These are phyloP conservation scores for Brenthis daphne DNA, from an alignment of 2,888 invertebrate species.

Conservation along the genomic window DNA sequence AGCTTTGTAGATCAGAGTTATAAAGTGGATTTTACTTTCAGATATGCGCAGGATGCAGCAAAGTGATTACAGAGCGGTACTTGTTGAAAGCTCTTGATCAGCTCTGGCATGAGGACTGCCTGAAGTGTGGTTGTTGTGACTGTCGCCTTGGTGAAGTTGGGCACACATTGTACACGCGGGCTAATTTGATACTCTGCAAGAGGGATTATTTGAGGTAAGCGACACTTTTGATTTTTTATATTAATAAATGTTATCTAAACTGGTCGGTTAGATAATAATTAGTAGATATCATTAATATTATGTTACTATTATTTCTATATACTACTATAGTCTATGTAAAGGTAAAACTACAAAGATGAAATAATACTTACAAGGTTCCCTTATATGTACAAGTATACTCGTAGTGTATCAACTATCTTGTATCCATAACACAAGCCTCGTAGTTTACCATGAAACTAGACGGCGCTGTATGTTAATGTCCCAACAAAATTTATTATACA, in stretches of 20 bases:
- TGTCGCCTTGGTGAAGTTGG: conserved; percentile 98
- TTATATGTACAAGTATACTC: no score
- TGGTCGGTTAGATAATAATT: not conserved
- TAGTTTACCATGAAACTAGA: no score
- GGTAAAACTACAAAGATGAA: no score
- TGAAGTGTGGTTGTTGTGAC: conserved; percentile 98
- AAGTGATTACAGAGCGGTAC: conserved; percentile 95
- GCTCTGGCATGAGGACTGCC: conserved; percentile 98
- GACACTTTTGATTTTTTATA: not conserved
- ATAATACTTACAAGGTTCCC: no score
- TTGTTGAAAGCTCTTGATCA: conserved; percentile 95
- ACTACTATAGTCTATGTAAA: no score
- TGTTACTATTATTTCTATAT: not conserved
- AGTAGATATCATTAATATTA: no score
- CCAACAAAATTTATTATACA: no score
- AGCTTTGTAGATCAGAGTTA: not conserved
- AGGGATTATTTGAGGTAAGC: conserved; percentile 95
- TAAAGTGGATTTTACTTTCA: conserved; percentile 56
- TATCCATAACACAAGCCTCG: no score
- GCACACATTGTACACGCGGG: conserved; percentile 96
- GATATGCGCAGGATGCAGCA: conserved; percentile 97
- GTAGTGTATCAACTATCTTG: no score
- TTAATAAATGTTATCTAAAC: not conserved
- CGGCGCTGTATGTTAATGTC: no score
- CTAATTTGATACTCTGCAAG: conserved; percentile 97